Conservation (phyloP, 2,797 vertebrate species). For the Loris lydekkerianus region DNA sequence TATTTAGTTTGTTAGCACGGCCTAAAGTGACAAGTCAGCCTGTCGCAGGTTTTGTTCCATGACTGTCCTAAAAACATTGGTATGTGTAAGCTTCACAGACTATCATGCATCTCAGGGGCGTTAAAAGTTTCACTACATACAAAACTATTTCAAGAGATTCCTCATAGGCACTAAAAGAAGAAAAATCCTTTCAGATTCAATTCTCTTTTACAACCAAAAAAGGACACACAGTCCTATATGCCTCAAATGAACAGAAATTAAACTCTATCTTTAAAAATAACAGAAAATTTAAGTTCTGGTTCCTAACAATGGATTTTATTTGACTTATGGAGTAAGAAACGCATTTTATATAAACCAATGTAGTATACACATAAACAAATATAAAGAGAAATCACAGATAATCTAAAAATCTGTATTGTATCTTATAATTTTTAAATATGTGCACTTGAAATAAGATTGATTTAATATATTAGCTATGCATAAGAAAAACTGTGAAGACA, state of each 20-base stretch:
- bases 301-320: neutral
- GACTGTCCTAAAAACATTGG: neutral
- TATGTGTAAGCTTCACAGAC: neutral
- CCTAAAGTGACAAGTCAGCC: conserved; percentile 44
- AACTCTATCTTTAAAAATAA: conserved; percentile 31
- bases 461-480: neutral
- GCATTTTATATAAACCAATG: neutral
- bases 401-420: neutral
- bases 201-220: conserved; percentile 20
- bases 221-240: neutral
- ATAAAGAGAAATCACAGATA: neutral
- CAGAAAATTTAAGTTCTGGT: neutral
- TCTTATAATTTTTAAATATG: neutral
- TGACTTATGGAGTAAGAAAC: neutral
- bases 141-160: conserved; percentile 60
- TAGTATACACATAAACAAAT: neutral
- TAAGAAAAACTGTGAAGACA: neutral
- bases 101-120: neutral
- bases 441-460: conserved; percentile 38
- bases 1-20: conserved; percentile 53
- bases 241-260: conserved; percentile 15
- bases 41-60: conserved; percentile 50
- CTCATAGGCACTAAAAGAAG: neutral
- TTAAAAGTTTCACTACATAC: conserved; percentile 28
- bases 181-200: neutral